phyloP scores from a whole-genome alignment of 1,140 invertebrate species.

The Drosophila eugracilis region DNA sequence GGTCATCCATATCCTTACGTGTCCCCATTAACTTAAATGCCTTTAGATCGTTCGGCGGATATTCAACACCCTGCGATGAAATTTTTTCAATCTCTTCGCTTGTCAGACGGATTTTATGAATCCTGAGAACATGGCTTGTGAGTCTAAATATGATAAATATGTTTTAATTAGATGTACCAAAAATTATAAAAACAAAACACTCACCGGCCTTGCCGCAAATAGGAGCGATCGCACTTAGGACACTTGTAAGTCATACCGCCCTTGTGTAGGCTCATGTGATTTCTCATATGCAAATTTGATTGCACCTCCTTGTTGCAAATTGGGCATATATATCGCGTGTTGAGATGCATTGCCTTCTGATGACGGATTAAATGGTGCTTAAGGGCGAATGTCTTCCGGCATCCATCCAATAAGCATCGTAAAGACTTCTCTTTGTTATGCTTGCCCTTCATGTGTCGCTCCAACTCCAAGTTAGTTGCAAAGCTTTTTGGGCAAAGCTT shows the following conservation, averaged over 20 bases:
- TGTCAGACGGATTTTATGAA: conserved; percentile 49
- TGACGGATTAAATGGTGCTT: conserved; percentile 74
- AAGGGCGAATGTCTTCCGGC: conserved; percentile 64
- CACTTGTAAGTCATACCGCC: conserved; percentile 49
- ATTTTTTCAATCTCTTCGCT: conserved; percentile 47
- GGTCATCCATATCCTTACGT: neutral
- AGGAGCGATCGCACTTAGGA: conserved; percentile 57
- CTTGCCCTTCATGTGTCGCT: conserved; percentile 36
- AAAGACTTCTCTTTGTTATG: conserved; percentile 44
- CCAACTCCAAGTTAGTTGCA: conserved; percentile 33
- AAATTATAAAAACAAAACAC: neutral
- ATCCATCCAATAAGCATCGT: conserved; percentile 52
- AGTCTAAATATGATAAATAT: conserved; percentile 36
- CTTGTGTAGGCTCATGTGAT: conserved; percentile 51
- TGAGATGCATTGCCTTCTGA: conserved; percentile 60
- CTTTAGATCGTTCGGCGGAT: conserved; percentile 24
- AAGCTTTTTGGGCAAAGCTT: conserved; percentile 55
- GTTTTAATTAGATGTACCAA: neutral
- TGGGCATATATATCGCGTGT: conserved; percentile 39
- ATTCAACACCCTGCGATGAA: conserved; percentile 12
- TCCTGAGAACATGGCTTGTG: conserved; percentile 39
- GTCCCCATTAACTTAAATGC: too few relatives aligned
- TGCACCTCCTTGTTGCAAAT: conserved; percentile 52
- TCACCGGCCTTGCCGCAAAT: conserved; percentile 61
- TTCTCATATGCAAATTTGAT: conserved; percentile 36